These are phyloP conservation scores for Catalaphyllia jardinei DNA, from an alignment of 64 coral and sea anemone species.

Conservation along the genomic window DNA sequence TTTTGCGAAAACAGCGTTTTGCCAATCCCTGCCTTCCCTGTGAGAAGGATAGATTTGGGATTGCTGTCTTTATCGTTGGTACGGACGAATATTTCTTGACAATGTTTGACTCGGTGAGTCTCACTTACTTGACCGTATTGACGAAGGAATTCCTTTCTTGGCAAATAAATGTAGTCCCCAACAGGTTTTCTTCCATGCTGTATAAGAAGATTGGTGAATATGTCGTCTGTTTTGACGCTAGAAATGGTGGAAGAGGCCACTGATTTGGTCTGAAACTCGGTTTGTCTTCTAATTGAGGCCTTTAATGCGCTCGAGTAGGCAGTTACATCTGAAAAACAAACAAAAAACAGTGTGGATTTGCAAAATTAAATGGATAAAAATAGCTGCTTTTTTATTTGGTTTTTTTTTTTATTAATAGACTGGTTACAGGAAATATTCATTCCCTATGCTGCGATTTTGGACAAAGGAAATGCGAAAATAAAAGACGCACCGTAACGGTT, in stretches of 20 bases:
- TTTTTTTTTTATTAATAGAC: no score
- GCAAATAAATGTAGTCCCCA: neutral
- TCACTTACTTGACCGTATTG: constrained; percentile 26
- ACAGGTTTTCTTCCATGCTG: constrained; percentile 24
- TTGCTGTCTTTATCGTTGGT: neutral
- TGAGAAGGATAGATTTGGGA: constrained; percentile 17
- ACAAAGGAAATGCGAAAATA: no score
- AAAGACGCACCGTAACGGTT: no score
- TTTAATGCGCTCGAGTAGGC: neutral
- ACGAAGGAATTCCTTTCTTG: constrained; percentile 10
- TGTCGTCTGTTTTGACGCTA: constrained; percentile 26
- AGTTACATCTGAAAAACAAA: neutral
- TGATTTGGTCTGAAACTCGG: neutral
- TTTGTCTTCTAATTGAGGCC: constrained; percentile 26
- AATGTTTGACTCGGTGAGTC: neutral
- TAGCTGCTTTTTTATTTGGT: no score
- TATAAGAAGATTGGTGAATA: constrained; percentile 36
- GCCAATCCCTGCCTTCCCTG: constrained; percentile 34
- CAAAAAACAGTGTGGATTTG: neutral
- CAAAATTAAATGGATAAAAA: no score
- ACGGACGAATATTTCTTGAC: constrained; percentile 10
- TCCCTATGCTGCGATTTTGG: no score
- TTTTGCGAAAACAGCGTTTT: constrained; percentile 38
- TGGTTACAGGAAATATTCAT: no score
- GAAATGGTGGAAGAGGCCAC: neutral